Base-by-base conservation (phyloP, 2,797 vertebrate species). In the Malacoraja senta region DNA sequence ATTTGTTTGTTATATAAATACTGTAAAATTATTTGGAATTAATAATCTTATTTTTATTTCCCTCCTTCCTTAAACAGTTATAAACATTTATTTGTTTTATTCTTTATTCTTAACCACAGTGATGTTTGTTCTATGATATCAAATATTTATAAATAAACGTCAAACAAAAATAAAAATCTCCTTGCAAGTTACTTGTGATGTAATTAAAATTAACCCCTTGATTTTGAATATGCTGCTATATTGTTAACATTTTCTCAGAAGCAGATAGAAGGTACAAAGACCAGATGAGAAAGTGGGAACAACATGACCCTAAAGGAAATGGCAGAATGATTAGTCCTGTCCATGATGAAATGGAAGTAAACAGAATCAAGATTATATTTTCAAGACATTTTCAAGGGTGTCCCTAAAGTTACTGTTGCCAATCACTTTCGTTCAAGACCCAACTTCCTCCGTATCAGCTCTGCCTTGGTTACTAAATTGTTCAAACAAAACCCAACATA, bases 21-120 rank as follows among this genome's bases (percentile, higher is more conserved):
- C n/a, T 21, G 63, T 63, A 88, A 88, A 88, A 88, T 88, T 61
- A 86, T 86, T 88, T 35, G 61, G 61, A 8, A 9, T 68, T 88
- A 65, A 88, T 35, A 32, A n/a, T 32, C 1, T 88, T 68, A 88
- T 68, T 88, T 68, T 88, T 68, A 88, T n/a, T 68, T 88, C 38
- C n/a, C 17, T 32, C 83, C 58, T 65, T 58, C 80, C 12, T 65
- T 74, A 26, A 71, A 71, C 26, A n/a, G 90, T 76, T 91, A 38
- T 91, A 72, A 91, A 91, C 72, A 72, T 53, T 76, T 26, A n/a
- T 92, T 92, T 76, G 17, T 35, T 88, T 88, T n/a, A 86, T 86
- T 88, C 61, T 88, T 88, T 68, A 68, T 8, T 21, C 21, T 68
- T 63, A 88, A 88, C 63, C 8, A 32, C 19, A 88, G 63, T 65